A percentile compares a stretch with the other conserved stretches of the same genome.
phyloP scores from a whole-genome alignment of 2,888 invertebrate species.

The Pomacea canaliculata region DNA sequence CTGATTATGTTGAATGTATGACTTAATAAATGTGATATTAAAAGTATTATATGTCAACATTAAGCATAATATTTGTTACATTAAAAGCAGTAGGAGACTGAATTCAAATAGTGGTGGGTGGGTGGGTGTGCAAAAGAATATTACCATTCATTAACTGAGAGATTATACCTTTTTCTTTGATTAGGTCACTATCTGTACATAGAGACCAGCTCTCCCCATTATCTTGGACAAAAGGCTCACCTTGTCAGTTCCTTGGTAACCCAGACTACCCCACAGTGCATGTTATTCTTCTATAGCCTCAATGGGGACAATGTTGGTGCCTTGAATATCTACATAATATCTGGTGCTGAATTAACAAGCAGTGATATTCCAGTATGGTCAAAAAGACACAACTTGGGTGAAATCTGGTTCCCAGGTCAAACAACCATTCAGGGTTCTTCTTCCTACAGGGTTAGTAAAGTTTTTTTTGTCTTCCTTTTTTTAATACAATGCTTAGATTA shows the following conservation, averaged over 20 bases:
- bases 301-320: slow-evolving; percentile 54
- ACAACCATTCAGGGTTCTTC: slow-evolving; percentile 39
- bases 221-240: slow-evolving; percentile 53
- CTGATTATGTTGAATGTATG: too few relatives aligned
- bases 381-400: slow-evolving; percentile 47
- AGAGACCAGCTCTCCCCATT: slow-evolving; percentile 56
- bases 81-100: too few relatives aligned
- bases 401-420: slow-evolving; percentile 52
- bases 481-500: too few relatives aligned
- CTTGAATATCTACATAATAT: slow-evolving; percentile 53
- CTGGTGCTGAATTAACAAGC: slow-evolving; percentile 28
- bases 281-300: slow-evolving; percentile 64
- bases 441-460: slow-evolving; percentile 39
- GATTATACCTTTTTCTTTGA: slow-evolving; percentile 19
- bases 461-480: too few relatives aligned
- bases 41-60: too few relatives aligned
- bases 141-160: too few relatives aligned
- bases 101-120: too few relatives aligned
- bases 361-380: slow-evolving; percentile 44
- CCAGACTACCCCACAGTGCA: slow-evolving; percentile 42
- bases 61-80: too few relatives aligned
- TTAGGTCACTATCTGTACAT: slow-evolving; percentile 59
- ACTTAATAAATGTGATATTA: too few relatives aligned
- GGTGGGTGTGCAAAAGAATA: too few relatives aligned
- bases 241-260: slow-evolving; percentile 58